Conservation (phyloP, 2,797 vertebrate species). For the Todus mexicanus region DNA sequence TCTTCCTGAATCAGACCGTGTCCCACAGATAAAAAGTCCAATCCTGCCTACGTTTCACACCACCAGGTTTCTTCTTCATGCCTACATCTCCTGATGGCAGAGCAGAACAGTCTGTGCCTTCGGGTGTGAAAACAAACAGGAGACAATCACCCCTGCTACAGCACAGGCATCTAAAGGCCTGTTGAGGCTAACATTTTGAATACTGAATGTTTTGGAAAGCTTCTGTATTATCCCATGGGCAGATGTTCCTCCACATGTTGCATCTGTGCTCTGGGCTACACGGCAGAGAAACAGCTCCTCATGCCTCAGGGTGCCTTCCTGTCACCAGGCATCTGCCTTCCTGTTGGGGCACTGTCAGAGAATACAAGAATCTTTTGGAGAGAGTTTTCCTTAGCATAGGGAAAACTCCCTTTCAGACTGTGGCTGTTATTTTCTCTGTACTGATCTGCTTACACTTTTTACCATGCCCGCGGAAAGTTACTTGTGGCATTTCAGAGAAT, state of each 20-base stretch:
- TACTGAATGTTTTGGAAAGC: neutral
- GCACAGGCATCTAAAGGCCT: neutral
- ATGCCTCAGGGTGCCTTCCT: neutral
- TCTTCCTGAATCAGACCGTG: neutral
- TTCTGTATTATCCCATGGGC: neutral
- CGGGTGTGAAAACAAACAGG: neutral
- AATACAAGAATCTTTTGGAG: neutral
- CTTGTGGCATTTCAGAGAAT: neutral
- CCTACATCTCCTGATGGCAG: neutral
- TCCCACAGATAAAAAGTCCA: neutral
- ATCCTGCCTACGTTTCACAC: neutral
- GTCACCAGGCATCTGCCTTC: neutral
- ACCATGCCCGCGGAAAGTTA: neutral
- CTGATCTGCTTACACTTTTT: neutral
- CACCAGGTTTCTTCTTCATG: neutral
- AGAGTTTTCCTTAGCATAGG: neutral
- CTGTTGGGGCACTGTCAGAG: neutral
- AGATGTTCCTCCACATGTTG: neutral
- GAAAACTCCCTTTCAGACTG: neutral
- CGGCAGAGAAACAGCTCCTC: neutral
- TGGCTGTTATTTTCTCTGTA: neutral
- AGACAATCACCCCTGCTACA: fast-evolving
- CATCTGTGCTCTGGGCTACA: neutral
- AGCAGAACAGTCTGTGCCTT: neutral
- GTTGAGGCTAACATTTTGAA: neutral